A percentile compares a stretch with the other conserved stretches of the same genome.
phyloP scores from a whole-genome alignment of 2,113 vertebrate species.

The Ciconia stormi region DNA sequence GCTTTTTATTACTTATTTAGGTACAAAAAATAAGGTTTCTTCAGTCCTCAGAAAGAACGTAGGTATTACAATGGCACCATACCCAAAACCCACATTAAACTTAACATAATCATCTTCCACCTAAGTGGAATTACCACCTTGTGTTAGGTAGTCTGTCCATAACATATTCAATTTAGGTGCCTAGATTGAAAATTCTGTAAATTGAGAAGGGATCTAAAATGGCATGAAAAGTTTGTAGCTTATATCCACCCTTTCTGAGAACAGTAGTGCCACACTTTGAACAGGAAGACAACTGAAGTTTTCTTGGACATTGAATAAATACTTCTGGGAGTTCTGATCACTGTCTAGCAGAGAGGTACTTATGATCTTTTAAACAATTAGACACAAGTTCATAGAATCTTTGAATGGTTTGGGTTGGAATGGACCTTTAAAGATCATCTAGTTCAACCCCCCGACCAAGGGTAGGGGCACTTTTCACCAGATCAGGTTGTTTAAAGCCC shows the following conservation, averaged over 20 bases:
- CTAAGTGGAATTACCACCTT: background rate
- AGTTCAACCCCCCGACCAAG: background rate
- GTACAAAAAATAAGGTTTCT: background rate
- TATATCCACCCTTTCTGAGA: background rate
- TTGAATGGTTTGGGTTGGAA: background rate
- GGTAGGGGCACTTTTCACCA: background rate
- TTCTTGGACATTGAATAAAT: background rate
- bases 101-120: background rate
- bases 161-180: background rate
- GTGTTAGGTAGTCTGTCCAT: background rate
- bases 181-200: background rate
- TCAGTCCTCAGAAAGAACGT: background rate
- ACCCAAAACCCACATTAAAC: background rate
- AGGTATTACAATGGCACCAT: background rate
- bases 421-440: background rate
- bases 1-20: background rate
- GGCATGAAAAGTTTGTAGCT: background rate
- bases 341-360: background rate
- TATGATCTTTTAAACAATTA: background rate
- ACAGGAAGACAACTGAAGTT: background rate
- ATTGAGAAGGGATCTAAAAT: background rate
- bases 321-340: background rate
- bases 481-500: background rate
- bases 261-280: background rate
- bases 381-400: background rate